These are phyloP conservation scores for Nephrotoma flavescens DNA, from an alignment of 2,888 invertebrate genomes.

Conservation along the genomic window DNA sequence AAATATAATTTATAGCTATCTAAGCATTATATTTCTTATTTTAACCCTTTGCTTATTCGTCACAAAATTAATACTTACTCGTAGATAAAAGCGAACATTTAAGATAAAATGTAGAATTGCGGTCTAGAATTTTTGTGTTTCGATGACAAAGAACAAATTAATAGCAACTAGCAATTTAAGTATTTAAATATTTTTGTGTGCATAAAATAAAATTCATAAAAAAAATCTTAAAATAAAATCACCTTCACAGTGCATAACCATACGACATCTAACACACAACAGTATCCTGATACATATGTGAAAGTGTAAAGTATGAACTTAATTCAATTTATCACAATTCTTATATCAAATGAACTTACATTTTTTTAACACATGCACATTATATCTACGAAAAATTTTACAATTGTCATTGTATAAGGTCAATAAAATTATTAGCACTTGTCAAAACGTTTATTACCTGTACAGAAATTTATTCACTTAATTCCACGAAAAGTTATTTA, in stretches of 20 bases:
- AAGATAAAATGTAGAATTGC: neutral
- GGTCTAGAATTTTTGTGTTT: neutral
- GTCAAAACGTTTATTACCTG: neutral
- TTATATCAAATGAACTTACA: neutral
- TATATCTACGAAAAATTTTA: neutral
- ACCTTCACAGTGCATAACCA: neutral
- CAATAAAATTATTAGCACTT: neutral
- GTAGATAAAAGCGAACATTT: neutral
- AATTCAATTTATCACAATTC: neutral
- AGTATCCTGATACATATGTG: neutral
- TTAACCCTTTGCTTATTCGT: neutral
- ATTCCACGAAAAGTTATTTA: neutral
- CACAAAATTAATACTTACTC: neutral
- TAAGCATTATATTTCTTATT: neutral
- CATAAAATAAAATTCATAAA: neutral
- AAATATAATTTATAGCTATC: neutral
- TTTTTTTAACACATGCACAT: too few relatives aligned
- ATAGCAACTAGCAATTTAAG: neutral
- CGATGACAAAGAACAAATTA: neutral
- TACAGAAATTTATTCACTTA: neutral
- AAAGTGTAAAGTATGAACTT: neutral
- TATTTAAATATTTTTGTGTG: neutral
- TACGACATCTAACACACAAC: neutral
- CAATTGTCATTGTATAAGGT: neutral
- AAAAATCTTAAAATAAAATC: neutral